A percentile compares a stretch with the other conserved stretches of the same genome.
phyloP scores from a whole-genome alignment of 2,888 invertebrate species.

The Macroteleia sp. region DNA sequence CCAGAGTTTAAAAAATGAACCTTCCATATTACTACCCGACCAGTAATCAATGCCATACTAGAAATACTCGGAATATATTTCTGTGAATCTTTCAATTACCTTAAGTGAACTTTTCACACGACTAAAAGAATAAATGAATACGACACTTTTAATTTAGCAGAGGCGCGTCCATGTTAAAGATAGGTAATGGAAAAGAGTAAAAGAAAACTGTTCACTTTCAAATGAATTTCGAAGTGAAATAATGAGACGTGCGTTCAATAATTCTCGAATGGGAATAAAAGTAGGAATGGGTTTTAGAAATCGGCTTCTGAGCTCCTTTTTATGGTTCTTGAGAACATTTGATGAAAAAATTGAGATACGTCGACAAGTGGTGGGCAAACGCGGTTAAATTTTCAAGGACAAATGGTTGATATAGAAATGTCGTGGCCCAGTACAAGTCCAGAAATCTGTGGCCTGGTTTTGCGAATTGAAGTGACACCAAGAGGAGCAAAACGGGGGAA shows the following conservation, averaged over 20 bases:
- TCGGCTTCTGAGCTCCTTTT: too few relatives aligned
- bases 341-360: too few relatives aligned
- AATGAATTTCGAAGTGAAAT: too few relatives aligned
- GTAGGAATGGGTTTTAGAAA: too few relatives aligned
- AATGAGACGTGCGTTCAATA: too few relatives aligned
- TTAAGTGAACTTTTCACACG: slow-evolving; percentile 10
- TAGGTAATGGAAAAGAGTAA: too few relatives aligned
- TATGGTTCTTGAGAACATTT: too few relatives aligned
- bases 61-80: neutral
- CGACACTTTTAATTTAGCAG: slow-evolving; percentile 9
- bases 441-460: slow-evolving; percentile 52
- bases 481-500: slow-evolving; percentile 19
- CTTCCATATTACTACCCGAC: neutral
- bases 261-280: too few relatives aligned
- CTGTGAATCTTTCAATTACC: slow-evolving; percentile 16
- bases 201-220: too few relatives aligned
- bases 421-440: neutral
- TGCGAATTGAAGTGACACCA: slow-evolving; percentile 20
- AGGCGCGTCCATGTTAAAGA: neutral
- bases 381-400: slow-evolving; percentile 35
- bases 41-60: neutral
- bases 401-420: slow-evolving; percentile 1
- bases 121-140: neutral
- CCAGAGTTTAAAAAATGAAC: neutral
- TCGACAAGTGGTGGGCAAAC: too few relatives aligned